Percentiles rank a stretch among this genome's conserved stretches.
Conservation (phyloP, 2,113 vertebrate species). For the Pampusana beccarii region DNA sequence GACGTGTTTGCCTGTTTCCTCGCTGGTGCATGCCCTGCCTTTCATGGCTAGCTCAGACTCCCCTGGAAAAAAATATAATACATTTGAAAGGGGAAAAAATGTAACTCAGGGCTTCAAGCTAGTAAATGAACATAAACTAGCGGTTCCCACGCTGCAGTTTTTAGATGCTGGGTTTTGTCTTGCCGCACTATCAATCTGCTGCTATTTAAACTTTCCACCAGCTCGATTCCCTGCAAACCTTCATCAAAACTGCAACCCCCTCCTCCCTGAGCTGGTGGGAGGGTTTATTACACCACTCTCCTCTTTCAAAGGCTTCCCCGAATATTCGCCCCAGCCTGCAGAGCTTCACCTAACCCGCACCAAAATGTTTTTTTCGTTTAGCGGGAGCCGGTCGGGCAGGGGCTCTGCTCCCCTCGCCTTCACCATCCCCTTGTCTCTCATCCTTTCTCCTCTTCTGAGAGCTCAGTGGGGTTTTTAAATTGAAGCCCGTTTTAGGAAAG, state of each 20-base stretch:
- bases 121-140: slow-evolving; percentile 6
- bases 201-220: slow-evolving; percentile 36
- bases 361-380: slow-evolving; percentile 29
- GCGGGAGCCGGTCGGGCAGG: neutral
- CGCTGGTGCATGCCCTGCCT: neutral
- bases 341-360: slow-evolving; percentile 40
- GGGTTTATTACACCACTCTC: slow-evolving; percentile 60
- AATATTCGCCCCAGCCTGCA: slow-evolving; percentile 35
- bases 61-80: neutral
- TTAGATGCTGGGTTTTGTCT: slow-evolving; percentile 25
- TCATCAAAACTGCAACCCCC: slow-evolving; percentile 19
- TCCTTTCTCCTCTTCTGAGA: neutral
- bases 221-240: neutral
- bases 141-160: neutral
- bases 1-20: rapidly evolving
- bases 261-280: neutral
- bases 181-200: slow-evolving; percentile 27
- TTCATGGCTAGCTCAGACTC: neutral
- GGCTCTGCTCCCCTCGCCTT: neutral
- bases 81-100: neutral
- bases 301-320: slow-evolving; percentile 49
- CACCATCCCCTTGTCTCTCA: neutral
- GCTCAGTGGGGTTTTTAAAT: neutral
- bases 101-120: neutral
- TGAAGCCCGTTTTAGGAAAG: neutral